Percentiles rank a stretch among this genome's conserved stretches.
Conservation (phyloP, 2,113 vertebrate genomes). For the Leptosomus discolor region DNA sequence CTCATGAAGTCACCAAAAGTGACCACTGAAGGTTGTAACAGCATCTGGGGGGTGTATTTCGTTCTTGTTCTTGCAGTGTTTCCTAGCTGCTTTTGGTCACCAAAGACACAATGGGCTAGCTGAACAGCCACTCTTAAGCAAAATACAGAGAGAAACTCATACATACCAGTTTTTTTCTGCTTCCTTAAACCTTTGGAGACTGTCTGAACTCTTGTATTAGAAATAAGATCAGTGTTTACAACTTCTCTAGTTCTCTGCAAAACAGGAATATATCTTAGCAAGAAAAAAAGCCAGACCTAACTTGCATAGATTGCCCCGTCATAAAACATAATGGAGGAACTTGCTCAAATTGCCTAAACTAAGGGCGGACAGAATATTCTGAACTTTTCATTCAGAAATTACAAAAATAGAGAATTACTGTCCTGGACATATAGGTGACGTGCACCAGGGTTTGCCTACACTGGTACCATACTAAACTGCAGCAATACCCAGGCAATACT, state of each 20-base stretch:
- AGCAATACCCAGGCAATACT: not conserved
- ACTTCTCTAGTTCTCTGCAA: constrained; percentile 76
- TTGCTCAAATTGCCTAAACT: not conserved
- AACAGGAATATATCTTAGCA: not conserved
- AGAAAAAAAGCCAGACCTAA: not conserved
- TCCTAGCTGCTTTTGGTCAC: not conserved
- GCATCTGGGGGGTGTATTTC: not conserved
- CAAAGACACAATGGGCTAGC: not conserved
- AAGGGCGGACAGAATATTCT: not conserved
- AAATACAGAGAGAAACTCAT: not conserved
- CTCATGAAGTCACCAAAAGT: not conserved
- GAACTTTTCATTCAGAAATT: not conserved
- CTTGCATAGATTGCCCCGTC: not conserved
- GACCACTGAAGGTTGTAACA: not conserved
- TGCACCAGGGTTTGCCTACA: not conserved
- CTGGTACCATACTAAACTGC: not conserved
- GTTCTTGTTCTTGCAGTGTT: not conserved
- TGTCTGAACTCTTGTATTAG: constrained; percentile 68
- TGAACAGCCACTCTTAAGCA: not conserved
- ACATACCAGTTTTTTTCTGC: constrained; percentile 65
- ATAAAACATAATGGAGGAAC: not conserved
- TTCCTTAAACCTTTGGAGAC: constrained; percentile 63
- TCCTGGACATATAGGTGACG: accelerated
- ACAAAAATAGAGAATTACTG: not conserved
- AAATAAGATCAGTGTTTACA: constrained; percentile 13